Base-by-base conservation (phyloP, 2,888 invertebrate species). In the Brachypalpus laphriformis region DNA sequence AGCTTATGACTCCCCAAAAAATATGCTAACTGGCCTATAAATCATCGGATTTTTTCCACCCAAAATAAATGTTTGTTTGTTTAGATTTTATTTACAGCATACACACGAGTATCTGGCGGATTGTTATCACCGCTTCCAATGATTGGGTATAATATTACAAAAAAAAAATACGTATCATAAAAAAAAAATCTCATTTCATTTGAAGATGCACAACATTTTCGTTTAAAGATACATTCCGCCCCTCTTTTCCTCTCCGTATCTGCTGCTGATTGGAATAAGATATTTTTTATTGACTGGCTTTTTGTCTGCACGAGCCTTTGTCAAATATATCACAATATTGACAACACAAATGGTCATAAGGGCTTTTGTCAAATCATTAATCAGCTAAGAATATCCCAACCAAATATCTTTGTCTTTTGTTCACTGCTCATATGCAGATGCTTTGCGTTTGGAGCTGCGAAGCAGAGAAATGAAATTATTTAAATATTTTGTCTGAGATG, bases 291-390 rank as follows among this genome's bases (percentile, higher is more conserved):
- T 61, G 28, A 28, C 49, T 49, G 14, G 16, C 20, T 31, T 25
- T 34, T 40, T 76, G 20, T 61, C 51, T 40, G 63, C 45, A 54
- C 20, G 49, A 20, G 20, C 20, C 54, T 72, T 78, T 72, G 61
- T 82, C 40, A 51, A 66, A 83, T 80, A 80, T 71, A 83, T 83
- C 80, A 83, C 83, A 83, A 80, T 66, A 83, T 75, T 80, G 85
- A 85, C 81, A 82, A 59, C 47, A 76, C 34, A 82, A 82, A 82
- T 59, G 75, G 57, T 80, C 74, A 74, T 70, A 70, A 81, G 71
- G 75, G 45, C 85, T 81, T 85, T 85, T 80, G 80, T 85, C 83
- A 83, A 85, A 71, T 59, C 74, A 85, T 85, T 85, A 85, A 85
- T 85, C 85, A 81, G 75, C 51, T 40, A 66, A 71, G 72, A 77